Evolutionary conservation across 2,888 invertebrate genomes (phyloP), one percentile per base, ranked within the genome.

Genomic region (Agonopterix heracliana): DNA sequence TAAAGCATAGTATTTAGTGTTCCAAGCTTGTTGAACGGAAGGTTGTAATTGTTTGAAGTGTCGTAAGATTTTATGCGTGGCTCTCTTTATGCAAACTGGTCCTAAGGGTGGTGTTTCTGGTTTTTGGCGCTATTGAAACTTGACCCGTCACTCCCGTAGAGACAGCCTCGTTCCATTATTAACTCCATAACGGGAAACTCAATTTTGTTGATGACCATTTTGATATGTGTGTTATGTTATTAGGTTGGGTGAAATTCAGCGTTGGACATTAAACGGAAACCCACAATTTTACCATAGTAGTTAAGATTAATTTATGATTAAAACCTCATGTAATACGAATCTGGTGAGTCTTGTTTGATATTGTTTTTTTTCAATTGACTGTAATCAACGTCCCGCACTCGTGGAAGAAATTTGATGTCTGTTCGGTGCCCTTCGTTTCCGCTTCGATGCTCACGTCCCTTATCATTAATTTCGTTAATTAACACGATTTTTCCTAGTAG

Each of bases 21-120:
- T 3, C 14, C 44, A 36, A 40, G 1, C 41, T 43, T 44, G 11
- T 36, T 11, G 11, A 49, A 13, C 54, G 51, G 45, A 14, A 35
- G 7, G 9, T n/a, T 45, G 9, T 13, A 13, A 38, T 36, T 73
- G 78, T 68, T 55, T 48, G 49, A 63, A 71, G 68, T 73, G 78
- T 84, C 87, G 78, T 88, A 86, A 88, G 86, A 87, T 88, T 88
- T 88, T 86, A 87, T 84, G 82, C 66, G 68, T 66, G 66, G 64
- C 72, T 68, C 76, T 78, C 77, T 79, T 84, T 82, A 85, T 82
- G 85, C 82, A 81, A 87, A 87, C 78, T 75, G 70, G 72, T 75
- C 87, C 84, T 79, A 52, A 59, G 87, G 86, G 87, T 72, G 67
- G 64, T 74, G 74, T 86, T 81, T 77, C 74, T 74, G 85, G 83